Evolutionary conservation across 2,797 vertebrate species (phyloP).

Genomic region (Myotis daubentonii): DNA sequence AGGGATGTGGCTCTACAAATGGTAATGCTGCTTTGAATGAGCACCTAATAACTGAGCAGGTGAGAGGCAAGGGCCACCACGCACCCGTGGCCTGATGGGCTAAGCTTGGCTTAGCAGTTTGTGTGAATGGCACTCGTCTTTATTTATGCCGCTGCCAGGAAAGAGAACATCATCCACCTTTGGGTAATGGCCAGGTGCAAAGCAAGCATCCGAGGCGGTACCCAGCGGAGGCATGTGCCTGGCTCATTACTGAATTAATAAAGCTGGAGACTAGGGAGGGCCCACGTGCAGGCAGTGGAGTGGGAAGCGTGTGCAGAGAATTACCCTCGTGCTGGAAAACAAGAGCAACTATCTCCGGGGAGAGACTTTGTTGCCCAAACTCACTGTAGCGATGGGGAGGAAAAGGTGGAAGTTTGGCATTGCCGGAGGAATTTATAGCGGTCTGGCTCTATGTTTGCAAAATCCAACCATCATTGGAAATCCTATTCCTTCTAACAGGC

Average conservation of each 20-base stretch:
- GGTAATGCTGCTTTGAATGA: not conserved
- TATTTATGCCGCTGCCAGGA: not conserved
- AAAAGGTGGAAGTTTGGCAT: not conserved
- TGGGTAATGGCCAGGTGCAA: not conserved
- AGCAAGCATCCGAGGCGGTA: not conserved
- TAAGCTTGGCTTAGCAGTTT: not conserved
- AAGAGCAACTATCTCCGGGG: not conserved
- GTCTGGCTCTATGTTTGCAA: not conserved
- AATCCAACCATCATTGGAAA: not conserved
- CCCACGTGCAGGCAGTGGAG: not conserved
- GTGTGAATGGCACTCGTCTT: not conserved
- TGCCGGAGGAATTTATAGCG: not conserved
- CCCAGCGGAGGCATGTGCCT: not conserved
- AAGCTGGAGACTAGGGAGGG: not conserved
- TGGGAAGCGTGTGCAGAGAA: not conserved
- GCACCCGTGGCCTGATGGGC: not conserved
- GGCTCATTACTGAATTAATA: constrained; percentile 23
- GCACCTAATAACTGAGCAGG: not conserved
- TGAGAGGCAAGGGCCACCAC: not conserved
- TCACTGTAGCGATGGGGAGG: not conserved
- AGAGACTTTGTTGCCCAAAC: not conserved
- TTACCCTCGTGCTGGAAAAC: not conserved
- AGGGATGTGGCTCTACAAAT: not conserved
- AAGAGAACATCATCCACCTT: not conserved
- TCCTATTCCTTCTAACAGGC: not conserved